A percentile compares a stretch with the other conserved stretches of the same genome.
These are phyloP conservation scores for Podarcis cretensis DNA, from an alignment of 2,113 vertebrate genomes.

Conservation along the genomic window DNA sequence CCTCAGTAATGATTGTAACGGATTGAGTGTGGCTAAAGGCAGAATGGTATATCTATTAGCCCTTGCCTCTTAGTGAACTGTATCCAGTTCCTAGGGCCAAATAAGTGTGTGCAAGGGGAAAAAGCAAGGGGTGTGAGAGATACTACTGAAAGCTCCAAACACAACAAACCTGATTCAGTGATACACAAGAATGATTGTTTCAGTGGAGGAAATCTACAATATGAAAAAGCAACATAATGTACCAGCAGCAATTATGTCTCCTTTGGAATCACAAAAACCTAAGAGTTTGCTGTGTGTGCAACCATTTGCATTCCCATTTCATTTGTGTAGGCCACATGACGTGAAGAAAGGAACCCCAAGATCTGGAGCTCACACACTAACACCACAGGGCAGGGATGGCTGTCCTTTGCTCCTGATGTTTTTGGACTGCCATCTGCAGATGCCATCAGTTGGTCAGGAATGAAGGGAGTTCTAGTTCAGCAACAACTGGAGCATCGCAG, in stretches of 20 bases:
- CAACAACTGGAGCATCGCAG: no score
- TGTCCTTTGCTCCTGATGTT: no score
- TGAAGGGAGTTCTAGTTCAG: no score
- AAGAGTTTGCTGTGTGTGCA: no score
- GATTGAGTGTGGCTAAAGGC: constrained; percentile 51
- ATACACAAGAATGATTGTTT: neutral
- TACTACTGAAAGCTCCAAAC: neutral
- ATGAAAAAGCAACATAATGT: neutral
- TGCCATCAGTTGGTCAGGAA: no score
- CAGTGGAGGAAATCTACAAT: constrained; percentile 15
- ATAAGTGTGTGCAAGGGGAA: neutral
- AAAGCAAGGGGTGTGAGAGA: fast-evolving
- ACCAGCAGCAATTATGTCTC: neutral
- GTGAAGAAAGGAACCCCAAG: no score
- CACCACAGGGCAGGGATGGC: no score
- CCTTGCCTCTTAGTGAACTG: constrained; percentile 18
- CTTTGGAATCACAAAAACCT: neutral
- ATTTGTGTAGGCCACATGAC: neutral
- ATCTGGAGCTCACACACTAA: no score
- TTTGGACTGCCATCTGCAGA: no score
- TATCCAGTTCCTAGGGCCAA: constrained; percentile 18
- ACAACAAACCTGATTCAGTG: constrained; percentile 28
- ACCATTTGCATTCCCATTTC: neutral
- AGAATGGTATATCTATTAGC: constrained; percentile 28
- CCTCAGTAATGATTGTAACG: constrained; percentile 61